Percentiles rank a stretch among this genome's conserved stretches.
phyloP scores from a whole-genome alignment of 1,140 invertebrate genomes.

The Ceratosolen fusciceps region DNA sequence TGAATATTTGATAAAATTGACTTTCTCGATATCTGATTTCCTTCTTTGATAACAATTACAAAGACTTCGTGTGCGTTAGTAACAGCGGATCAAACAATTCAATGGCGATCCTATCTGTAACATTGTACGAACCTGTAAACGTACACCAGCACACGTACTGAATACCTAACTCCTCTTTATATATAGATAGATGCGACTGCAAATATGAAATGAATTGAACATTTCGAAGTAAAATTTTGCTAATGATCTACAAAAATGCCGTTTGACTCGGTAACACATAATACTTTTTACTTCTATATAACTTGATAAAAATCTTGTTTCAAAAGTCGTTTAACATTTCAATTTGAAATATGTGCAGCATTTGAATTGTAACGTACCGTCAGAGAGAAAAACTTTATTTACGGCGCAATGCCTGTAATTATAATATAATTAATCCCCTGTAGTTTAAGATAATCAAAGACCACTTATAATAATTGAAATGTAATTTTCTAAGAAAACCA shows the following conservation, averaged over 20 bases:
- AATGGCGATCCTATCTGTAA: neutral
- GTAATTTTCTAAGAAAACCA: neutral
- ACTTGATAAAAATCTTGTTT: neutral
- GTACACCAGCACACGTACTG: too few relatives aligned
- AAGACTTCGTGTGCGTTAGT: neutral
- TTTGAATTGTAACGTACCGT: neutral
- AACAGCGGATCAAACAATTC: neutral
- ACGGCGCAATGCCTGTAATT: neutral
- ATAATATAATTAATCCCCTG: neutral
- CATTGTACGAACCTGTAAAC: neutral
- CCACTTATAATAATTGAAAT: neutral
- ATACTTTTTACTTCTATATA: neutral
- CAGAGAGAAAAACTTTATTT: neutral
- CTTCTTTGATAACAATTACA: neutral
- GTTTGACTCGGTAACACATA: neutral
- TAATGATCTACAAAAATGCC: neutral
- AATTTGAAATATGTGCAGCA: neutral
- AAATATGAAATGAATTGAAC: neutral
- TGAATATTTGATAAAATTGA: neutral
- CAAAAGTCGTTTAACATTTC: neutral
- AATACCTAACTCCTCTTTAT: neutral
- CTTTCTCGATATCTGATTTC: too few relatives aligned
- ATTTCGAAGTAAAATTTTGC: constrained; percentile 21
- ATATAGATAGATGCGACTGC: neutral
- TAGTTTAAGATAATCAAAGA: neutral